A percentile compares a stretch with the other conserved stretches of the same genome.
Conservation (phyloP, 2,888 invertebrate species). For the Panopea generosa region DNA sequence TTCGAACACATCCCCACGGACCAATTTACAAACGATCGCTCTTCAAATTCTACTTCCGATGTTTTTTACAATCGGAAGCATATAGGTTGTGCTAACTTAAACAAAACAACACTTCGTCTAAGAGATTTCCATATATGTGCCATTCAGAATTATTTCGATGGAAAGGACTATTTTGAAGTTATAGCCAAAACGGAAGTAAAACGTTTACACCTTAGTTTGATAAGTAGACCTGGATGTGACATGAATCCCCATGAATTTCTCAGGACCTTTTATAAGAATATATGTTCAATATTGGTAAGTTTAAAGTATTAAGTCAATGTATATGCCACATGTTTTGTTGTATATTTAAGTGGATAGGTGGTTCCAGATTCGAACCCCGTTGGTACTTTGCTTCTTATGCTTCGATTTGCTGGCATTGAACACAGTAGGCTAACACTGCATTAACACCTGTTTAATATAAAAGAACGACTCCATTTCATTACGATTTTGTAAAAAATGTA, state of each 20-base stretch:
- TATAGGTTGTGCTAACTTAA: conserved; percentile 54
- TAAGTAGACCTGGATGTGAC: conserved; percentile 17
- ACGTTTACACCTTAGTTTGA: conserved; percentile 27
- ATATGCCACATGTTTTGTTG: background rate
- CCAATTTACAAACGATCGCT: conserved; percentile 47
- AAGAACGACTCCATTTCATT: too few relatives aligned
- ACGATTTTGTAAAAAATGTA: too few relatives aligned
- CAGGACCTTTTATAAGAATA: conserved; percentile 44
- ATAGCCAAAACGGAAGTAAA: conserved; percentile 23
- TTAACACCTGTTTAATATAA: too few relatives aligned
- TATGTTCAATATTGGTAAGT: conserved; percentile 56
- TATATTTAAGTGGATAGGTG: too few relatives aligned
- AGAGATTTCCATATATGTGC: conserved; percentile 43
- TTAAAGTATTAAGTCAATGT: background rate
- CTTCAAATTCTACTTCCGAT: conserved; percentile 47
- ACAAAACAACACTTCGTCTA: conserved; percentile 29
- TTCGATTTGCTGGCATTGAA: too few relatives aligned
- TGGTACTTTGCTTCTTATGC: too few relatives aligned
- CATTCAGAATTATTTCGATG: conserved; percentile 40
- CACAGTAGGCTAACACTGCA: too few relatives aligned
- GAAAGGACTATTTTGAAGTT: conserved; percentile 31
- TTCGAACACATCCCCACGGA: conserved; percentile 35
- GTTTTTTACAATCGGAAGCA: conserved; percentile 56
- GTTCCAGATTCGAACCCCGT: too few relatives aligned
- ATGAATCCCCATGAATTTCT: conserved; percentile 41